Base-by-base conservation (phyloP, 2,797 vertebrate species). In the Selene dorsalis region DNA sequence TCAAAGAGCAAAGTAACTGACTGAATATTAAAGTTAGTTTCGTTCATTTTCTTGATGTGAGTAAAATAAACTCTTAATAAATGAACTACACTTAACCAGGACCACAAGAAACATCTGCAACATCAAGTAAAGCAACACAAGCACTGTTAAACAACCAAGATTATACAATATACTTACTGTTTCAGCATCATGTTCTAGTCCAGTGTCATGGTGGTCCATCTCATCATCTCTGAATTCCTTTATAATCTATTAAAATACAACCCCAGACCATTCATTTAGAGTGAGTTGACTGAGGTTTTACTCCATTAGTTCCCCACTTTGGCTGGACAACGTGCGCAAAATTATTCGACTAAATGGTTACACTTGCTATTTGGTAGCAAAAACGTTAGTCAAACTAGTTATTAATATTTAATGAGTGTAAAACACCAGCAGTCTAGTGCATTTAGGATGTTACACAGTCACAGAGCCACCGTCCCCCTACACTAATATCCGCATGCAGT, bases 141-240 rank as follows among this genome's bases (percentile, higher is more conserved):
- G 63, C 6, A 62, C n/a, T 48, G 55, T 41, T 8, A 62, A 20
- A 17, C 10, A 47, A 38, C 20, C 10, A 43, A 63, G 3, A 47
- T 28, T 26, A 26, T 16, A 38, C 77, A 77, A 38, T 13, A 53
- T 18, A 88, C 95, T 94, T 86, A 99, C 98, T 61, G 91, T 83
- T 89, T 98, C 96, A 1, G 98, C 98, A 2, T 96, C 94, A 0
- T 99, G 95, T 24, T 96, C 95, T 14, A 99, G 74, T 56, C 97
- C 98, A 0, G 92, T 95, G 82, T 99, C 97, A 1, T 98, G 98
- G 91, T 99, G 98, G 41, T 99, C 97, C 84, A 96, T 87, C 67
- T 99, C 98, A 0, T 99, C 98, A 28, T 99, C 98, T 69, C 98
- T 94, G 88, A 98, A 98, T 39, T 97, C 95, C 79, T 96, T 98